These are phyloP conservation scores for Agrochola circellaris DNA, from an alignment of 2,888 invertebrate genomes.

Conservation along the genomic window DNA sequence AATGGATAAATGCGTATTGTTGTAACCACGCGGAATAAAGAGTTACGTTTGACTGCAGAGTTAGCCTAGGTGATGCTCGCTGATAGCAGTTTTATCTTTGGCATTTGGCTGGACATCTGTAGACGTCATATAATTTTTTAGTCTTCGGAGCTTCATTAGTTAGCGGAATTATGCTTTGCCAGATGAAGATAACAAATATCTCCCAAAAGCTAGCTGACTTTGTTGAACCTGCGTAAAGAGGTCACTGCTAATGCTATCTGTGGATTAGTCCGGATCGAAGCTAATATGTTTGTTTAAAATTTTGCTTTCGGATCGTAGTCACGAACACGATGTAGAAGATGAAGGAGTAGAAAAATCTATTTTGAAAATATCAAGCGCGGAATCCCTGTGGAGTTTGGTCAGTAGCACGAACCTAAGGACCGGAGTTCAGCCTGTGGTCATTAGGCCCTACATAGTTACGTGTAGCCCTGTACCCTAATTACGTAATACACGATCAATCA, in stretches of 20 bases:
- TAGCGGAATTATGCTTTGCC: neutral
- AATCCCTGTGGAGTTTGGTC: neutral
- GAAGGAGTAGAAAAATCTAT: neutral
- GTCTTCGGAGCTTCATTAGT: no score
- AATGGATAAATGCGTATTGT: neutral
- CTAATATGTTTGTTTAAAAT: neutral
- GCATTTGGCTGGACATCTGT: neutral
- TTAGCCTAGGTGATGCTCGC: neutral
- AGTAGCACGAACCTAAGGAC: neutral
- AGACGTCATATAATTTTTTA: neutral
- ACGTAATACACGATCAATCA: no score
- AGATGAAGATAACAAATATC: no score
- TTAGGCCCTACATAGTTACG: neutral
- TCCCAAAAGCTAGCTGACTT: neutral
- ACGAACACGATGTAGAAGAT: neutral
- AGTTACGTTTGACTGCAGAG: slow-evolving; percentile 5
- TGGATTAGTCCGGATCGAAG: neutral
- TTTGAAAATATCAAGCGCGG: neutral
- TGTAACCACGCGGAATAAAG: neutral
- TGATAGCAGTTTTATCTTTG: neutral
- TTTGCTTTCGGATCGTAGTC: neutral
- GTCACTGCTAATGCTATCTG: neutral
- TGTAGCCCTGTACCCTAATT: no score
- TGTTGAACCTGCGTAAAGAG: neutral
- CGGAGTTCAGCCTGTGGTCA: neutral